Evolutionary conservation across 2,888 invertebrate species (phyloP).

Genomic region (Chymomyza caudatula): DNA sequence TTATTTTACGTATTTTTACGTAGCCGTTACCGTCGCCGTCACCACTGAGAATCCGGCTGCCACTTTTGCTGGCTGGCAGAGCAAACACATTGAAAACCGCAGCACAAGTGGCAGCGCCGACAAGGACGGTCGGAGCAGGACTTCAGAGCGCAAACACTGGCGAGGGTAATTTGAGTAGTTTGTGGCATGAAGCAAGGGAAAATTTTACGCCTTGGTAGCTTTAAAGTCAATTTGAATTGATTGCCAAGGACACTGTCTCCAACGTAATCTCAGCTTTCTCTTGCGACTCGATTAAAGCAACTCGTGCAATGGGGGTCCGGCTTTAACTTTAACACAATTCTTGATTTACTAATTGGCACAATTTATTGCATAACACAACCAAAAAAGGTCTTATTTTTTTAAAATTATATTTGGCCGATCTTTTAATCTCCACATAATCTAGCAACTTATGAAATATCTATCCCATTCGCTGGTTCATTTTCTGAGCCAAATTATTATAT

Average conservation of each 20-base stretch:
- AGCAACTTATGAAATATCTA: too few relatives aligned
- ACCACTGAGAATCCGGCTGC: background rate
- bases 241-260: background rate
- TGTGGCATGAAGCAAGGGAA: background rate
- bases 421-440: too few relatives aligned
- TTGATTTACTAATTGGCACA: too few relatives aligned
- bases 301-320: background rate
- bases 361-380: too few relatives aligned
- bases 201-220: background rate
- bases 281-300: background rate
- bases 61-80: constrained; percentile 30
- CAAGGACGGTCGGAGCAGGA: background rate
- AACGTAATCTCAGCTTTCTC: background rate
- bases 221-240: background rate
- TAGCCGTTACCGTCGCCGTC: constrained; percentile 13
- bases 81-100: constrained; percentile 43
- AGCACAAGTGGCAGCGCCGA: constrained; percentile 32
- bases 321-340: too few relatives aligned
- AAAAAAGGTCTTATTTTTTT: too few relatives aligned
- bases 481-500: too few relatives aligned
- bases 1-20: constrained; percentile 60
- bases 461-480: too few relatives aligned
- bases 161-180: background rate
- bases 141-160: background rate
- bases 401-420: too few relatives aligned